Evolutionary conservation across 2,888 invertebrate species (phyloP).

Genomic region (Frankliniella intonsa): DNA sequence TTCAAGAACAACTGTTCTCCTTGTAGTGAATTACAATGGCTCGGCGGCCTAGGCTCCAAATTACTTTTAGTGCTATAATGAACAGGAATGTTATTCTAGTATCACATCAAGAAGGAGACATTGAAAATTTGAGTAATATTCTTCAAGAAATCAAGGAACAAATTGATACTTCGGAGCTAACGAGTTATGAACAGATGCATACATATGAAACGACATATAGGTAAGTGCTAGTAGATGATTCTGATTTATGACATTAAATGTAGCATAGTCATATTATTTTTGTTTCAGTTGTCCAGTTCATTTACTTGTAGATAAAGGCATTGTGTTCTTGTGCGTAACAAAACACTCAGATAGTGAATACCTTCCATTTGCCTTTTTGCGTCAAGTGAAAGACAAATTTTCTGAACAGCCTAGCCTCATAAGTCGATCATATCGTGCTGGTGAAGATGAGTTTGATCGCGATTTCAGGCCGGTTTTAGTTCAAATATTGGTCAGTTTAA

Average conservation of each 20-base stretch:
- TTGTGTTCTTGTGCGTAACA: neutral
- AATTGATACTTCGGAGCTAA: neutral
- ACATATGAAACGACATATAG: neutral
- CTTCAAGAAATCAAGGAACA: neutral
- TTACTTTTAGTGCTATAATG: neutral
- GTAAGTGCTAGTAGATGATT: neutral
- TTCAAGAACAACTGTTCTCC: too few relatives aligned
- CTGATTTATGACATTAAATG: neutral
- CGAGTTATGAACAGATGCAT: neutral
- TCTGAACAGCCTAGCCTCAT: slow-evolving; percentile 32
- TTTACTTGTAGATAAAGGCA: neutral
- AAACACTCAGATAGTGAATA: slow-evolving; percentile 13
- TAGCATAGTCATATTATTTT: neutral
- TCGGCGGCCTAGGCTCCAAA: neutral
- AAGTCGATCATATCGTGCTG: slow-evolving; percentile 30
- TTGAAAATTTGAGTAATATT: neutral
- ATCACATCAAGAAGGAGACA: neutral
- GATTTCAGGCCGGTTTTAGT: slow-evolving; percentile 35
- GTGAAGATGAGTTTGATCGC: slow-evolving; percentile 34
- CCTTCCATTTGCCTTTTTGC: slow-evolving; percentile 33
- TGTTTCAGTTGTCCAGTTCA: neutral
- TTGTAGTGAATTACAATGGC: neutral
- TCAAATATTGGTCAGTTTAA: slow-evolving; percentile 32
- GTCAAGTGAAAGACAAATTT: slow-evolving; percentile 32
- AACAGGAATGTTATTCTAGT: neutral